Evolutionary conservation across 1,140 invertebrate genomes (phyloP), one percentile per base, ranked within the genome.

Genomic region (Lordiphosa stackelbergi): DNA sequence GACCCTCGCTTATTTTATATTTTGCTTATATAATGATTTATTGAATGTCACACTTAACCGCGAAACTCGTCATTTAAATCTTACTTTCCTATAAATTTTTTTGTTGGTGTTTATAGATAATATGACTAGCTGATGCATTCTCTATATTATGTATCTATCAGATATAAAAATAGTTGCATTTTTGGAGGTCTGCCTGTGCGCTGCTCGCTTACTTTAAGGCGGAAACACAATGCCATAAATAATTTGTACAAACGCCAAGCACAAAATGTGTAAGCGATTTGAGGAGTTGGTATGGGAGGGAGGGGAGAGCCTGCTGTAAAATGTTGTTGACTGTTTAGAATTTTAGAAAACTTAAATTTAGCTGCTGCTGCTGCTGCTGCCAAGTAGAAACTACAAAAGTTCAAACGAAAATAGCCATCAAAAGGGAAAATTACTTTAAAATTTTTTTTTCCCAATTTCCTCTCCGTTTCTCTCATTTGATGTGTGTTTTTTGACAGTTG

Each of bases 401-500:
- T 31, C n/a, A 43, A 49, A 31, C 43, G 43, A 46, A 46, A 46
- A 46, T 46, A 46, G 24, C 43, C 24, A 46, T 13, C 43, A 12
- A 46, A 46, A 46, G 6, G 9, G 31, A 31, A 45, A 10, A 28
- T 10, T 42, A 7, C 3, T 41, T 41, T 41, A n/a, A n/a, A n/a
- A n/a, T n/a, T n/a, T n/a, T 8, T 45, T 24, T 45, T 10, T 12
- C 5, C 2, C 28, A 31, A 31, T 31, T 31, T 31, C 8, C 19
- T 45, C 42, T 31, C 43, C 11, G 22, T 48, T 47, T 11, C 7
- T 31, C 7, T 8, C 7, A 31, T 8, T 31, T 5, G 28, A 11
- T 28, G 42, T 42, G 42, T 45, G 12, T 24, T 46, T 46, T 46
- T 46, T 46, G 43, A 46, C 43, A 46, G 43, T 46, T 46, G 43